Percentiles rank a stretch among this genome's conserved stretches.
phyloP scores from a whole-genome alignment of 1,140 invertebrate genomes.

The Eumeta japonica region DNA sequence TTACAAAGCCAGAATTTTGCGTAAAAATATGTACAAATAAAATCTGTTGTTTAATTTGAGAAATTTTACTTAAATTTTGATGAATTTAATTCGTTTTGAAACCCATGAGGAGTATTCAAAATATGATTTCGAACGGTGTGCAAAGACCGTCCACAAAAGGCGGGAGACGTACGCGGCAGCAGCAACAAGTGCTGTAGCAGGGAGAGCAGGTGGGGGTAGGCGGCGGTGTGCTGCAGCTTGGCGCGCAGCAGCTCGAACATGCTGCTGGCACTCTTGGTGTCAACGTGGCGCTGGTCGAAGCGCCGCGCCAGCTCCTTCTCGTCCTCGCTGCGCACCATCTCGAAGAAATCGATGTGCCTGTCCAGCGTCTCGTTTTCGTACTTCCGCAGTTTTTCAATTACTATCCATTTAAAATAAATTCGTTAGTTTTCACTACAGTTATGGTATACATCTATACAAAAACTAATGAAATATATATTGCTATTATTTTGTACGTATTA shows the following conservation, averaged over 20 bases:
- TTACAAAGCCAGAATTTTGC: too few species aligned
- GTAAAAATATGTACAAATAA: too few species aligned
- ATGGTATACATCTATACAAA: too few species aligned
- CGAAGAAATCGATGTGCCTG: conserved; percentile 93
- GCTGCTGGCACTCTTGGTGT: conserved; percentile 88
- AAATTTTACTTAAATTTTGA: too few species aligned
- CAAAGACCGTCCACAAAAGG: too few species aligned
- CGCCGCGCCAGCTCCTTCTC: conserved; percentile 90
- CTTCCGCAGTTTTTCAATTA: conserved; percentile 88
- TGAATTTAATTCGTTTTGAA: too few species aligned
- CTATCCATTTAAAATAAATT: too few species aligned
- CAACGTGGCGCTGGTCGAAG: conserved; percentile 89
- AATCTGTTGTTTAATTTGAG: too few species aligned
- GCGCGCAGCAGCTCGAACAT: conserved; percentile 93
- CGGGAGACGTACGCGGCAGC: conserved; percentile 87
- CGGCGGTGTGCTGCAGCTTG: conserved; percentile 88
- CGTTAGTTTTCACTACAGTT: too few species aligned
- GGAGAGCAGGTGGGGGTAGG: conserved; percentile 90
- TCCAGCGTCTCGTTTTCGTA: conserved; percentile 94
- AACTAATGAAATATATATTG: conserved; percentile 7
- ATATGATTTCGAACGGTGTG: too few species aligned
- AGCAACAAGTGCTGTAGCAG: conserved; percentile 88
- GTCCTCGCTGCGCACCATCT: conserved; percentile 96
- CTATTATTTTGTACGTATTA: background rate
- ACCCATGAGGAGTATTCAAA: too few species aligned